Percentiles rank a stretch among this genome's conserved stretches.
These are phyloP conservation scores for Neodon shergylaensis DNA, from an alignment of 2,113 vertebrate species.

Conservation along the genomic window DNA sequence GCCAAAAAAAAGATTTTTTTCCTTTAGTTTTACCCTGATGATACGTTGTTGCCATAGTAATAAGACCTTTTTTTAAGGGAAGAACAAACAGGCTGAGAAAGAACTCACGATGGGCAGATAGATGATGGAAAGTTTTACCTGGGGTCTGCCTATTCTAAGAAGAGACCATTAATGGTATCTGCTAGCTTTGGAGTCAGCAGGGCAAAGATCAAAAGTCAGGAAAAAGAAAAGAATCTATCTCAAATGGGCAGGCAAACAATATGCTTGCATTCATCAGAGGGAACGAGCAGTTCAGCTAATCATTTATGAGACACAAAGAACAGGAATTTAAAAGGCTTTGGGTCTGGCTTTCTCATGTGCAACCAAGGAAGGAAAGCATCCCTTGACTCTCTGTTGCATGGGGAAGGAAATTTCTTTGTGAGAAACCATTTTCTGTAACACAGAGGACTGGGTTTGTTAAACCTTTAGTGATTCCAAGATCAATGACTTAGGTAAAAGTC, in stretches of 20 bases:
- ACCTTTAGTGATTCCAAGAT: neutral
- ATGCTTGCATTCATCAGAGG: neutral
- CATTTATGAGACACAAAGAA: constrained; percentile 6
- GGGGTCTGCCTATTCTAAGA: neutral
- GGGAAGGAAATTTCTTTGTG: neutral
- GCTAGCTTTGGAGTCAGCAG: neutral
- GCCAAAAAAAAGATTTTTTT: neutral
- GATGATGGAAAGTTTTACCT: neutral
- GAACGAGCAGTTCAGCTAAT: neutral
- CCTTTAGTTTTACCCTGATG: neutral
- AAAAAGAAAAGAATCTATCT: neutral
- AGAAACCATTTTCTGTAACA: neutral
- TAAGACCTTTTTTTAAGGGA: neutral
- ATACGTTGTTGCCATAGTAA: neutral
- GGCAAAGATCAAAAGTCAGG: neutral
- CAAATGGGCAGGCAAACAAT: neutral
- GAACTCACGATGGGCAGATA: neutral
- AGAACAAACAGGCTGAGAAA: neutral
- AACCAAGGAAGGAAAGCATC: neutral
- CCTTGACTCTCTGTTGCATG: neutral
- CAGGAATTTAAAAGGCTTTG: neutral
- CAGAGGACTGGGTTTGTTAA: neutral
- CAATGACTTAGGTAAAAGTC: neutral
- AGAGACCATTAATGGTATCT: neutral
- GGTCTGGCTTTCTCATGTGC: neutral